A percentile compares a stretch with the other conserved stretches of the same genome.
Conservation (phyloP, 2,113 vertebrate genomes). For the Anser cygnoides region DNA sequence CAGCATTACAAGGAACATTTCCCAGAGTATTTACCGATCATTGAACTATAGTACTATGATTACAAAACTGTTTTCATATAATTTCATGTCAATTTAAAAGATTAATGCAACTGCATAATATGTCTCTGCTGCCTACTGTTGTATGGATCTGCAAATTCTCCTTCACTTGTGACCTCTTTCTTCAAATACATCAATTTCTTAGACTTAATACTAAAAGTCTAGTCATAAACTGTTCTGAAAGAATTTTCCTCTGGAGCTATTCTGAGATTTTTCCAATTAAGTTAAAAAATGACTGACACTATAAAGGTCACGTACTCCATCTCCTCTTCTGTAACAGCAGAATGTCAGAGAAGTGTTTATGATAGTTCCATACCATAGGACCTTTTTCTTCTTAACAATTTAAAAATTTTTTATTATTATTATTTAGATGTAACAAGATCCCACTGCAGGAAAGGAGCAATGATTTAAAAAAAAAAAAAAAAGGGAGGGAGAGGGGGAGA, state of each 20-base stretch:
- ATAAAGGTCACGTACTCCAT: slow-evolving; percentile 10
- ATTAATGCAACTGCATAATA: background rate
- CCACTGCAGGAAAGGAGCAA: background rate
- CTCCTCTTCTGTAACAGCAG: slow-evolving; percentile 6
- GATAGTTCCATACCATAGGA: background rate
- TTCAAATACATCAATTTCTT: slow-evolving; percentile 23
- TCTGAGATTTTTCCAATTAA: slow-evolving; percentile 61
- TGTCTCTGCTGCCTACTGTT: background rate
- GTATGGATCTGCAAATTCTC: background rate
- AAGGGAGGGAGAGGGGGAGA: background rate
- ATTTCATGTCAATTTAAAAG: background rate
- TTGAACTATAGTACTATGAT: background rate
- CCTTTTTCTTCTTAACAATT: background rate
- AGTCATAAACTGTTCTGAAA: slow-evolving; percentile 34
- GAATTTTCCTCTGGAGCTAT: slow-evolving; percentile 45
- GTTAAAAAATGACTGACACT: slow-evolving; percentile 33
- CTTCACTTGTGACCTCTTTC: slow-evolving; percentile 27
- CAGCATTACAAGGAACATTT: background rate
- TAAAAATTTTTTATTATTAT: background rate
- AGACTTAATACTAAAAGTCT: slow-evolving; percentile 21
- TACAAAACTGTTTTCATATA: background rate
- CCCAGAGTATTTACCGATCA: slow-evolving; percentile 3
- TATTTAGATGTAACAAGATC: background rate
- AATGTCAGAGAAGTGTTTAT: slow-evolving; percentile 16
- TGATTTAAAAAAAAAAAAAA: background rate